phyloP scores from a whole-genome alignment of 2,888 invertebrate species.

The Mechanitis mazaeus region DNA sequence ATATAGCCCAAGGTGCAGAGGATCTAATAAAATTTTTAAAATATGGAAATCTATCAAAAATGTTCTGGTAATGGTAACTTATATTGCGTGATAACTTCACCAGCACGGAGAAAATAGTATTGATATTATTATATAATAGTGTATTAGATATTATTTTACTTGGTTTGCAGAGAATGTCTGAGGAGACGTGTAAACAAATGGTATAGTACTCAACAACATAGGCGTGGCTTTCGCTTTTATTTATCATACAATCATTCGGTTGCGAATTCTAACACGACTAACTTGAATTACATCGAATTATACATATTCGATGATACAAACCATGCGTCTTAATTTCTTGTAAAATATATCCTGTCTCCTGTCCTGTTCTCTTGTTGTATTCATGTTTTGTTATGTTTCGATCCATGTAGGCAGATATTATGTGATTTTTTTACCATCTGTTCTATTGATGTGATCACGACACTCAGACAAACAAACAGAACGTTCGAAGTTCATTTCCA shows the following conservation, averaged over 20 bases:
- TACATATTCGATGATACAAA: constrained; percentile 53
- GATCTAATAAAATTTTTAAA: neutral
- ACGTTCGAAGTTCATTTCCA: constrained; percentile 49
- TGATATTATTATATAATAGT: constrained; percentile 38
- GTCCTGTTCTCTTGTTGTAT: constrained; percentile 39
- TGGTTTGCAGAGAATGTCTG: constrained; percentile 88
- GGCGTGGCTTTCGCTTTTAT: constrained; percentile 76
- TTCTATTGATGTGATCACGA: constrained; percentile 59
- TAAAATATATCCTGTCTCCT: constrained; percentile 37
- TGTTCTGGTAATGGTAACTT: constrained; percentile 5
- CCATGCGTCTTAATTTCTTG: constrained; percentile 44
- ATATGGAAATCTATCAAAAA: neutral
- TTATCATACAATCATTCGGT: constrained; percentile 66
- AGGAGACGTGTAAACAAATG: constrained; percentile 89
- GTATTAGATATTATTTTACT: constrained; percentile 70
- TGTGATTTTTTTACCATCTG: constrained; percentile 61
- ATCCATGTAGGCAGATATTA: constrained; percentile 64
- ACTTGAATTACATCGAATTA: constrained; percentile 55
- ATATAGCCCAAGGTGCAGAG: constrained; percentile 1
- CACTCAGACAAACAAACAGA: constrained; percentile 27
- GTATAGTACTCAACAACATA: constrained; percentile 76
- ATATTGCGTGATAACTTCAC: neutral
- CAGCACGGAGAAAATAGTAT: constrained; percentile 8
- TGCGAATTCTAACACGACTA: constrained; percentile 71
- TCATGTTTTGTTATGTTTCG: constrained; percentile 61